Evolutionary conservation across 2,888 invertebrate species (phyloP).

Genomic region (Trissolcus japonicus): DNA sequence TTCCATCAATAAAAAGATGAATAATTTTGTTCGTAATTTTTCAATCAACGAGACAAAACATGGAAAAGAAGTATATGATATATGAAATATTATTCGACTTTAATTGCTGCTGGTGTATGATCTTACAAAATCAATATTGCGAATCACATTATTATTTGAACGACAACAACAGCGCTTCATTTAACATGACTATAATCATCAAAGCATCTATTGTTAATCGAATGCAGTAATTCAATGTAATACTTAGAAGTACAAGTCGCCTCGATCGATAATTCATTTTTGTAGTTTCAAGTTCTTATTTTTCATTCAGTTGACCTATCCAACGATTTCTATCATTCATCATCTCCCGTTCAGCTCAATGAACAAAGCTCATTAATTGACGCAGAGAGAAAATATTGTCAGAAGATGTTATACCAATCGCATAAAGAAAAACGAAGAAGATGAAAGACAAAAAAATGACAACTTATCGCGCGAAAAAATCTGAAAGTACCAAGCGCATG

Average conservation of each 20-base stretch:
- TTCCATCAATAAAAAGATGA: neutral
- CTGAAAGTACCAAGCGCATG: constrained; percentile 14
- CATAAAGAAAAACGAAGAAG: neutral
- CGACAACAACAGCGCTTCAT: constrained; percentile 30
- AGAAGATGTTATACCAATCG: neutral
- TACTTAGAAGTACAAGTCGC: constrained; percentile 35
- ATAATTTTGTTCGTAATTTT: neutral
- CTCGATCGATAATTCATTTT: constrained; percentile 50
- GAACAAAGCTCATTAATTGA: constrained; percentile 29
- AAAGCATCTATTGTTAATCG: constrained; percentile 47
- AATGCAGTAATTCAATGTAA: constrained; percentile 48
- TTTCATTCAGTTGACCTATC: constrained; percentile 36
- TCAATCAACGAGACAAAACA: too few species aligned
- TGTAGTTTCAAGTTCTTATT: constrained; percentile 41
- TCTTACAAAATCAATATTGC: constrained; percentile 28
- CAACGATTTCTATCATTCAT: constrained; percentile 39
- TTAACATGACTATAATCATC: constrained; percentile 40
- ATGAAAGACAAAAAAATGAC: neutral
- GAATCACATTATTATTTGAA: constrained; percentile 36
- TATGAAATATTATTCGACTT: constrained; percentile 7
- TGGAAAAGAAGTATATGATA: neutral
- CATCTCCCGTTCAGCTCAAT: constrained; percentile 19
- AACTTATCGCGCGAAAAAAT: constrained; percentile 23
- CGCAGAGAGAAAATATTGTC: constrained; percentile 17
- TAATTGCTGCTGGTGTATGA: constrained; percentile 18